phyloP scores from a whole-genome alignment of 1,140 invertebrate species.

The Drosophila mauritiana region DNA sequence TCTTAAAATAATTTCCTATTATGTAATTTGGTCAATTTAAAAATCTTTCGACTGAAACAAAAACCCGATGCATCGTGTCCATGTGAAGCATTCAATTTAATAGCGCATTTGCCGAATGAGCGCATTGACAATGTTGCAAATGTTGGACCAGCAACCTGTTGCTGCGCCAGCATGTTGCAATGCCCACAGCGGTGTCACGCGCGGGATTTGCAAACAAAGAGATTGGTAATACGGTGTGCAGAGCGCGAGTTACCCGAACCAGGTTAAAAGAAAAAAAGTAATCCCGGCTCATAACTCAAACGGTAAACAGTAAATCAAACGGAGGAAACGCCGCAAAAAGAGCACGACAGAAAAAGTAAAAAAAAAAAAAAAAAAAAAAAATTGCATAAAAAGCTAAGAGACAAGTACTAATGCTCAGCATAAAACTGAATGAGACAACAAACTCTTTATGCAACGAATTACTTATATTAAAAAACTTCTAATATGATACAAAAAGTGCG shows the following conservation, averaged over 20 bases:
- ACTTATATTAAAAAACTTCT: background rate
- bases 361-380: background rate
- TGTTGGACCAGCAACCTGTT: conserved; percentile 36
- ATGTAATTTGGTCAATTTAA: background rate
- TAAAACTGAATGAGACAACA: background rate
- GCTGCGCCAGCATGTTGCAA: conserved; percentile 38
- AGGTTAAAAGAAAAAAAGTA: background rate
- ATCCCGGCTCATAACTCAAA: conserved; percentile 55
- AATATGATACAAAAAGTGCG: background rate
- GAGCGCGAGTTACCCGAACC: conserved; percentile 2
- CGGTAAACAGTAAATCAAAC: conserved; percentile 67
- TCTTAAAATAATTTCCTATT: no score
- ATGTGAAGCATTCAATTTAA: background rate
- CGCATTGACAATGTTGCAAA: conserved; percentile 54
- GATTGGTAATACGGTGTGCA: conserved; percentile 17
- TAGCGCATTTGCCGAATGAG: conserved; percentile 5
- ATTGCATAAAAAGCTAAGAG: background rate
- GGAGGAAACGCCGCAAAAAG: conserved; percentile 29
- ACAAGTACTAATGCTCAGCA: background rate
- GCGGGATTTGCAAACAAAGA: conserved; percentile 26
- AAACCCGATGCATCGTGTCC: background rate
- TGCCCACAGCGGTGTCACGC: conserved; percentile 32
- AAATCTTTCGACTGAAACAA: background rate
- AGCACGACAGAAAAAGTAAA: background rate
- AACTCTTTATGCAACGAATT: background rate